Evolutionary conservation across 2,113 vertebrate species (phyloP).

Genomic region (Clupea harengus): DNA sequence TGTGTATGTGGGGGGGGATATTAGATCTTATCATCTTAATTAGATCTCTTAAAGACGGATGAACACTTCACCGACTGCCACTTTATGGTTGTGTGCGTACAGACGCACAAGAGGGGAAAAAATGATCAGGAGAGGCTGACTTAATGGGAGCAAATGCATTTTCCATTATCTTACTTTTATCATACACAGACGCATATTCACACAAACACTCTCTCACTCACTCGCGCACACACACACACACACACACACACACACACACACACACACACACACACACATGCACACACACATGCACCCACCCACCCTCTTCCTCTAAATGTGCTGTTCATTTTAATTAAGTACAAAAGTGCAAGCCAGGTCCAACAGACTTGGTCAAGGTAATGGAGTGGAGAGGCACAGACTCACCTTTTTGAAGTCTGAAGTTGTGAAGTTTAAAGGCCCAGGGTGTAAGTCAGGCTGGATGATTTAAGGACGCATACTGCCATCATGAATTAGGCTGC

Average conservation of each 20-base stretch:
- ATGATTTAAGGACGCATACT: neutral
- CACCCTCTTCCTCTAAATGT: conserved; percentile 4
- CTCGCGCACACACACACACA: neutral
- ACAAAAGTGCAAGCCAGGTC: conserved; percentile 49
- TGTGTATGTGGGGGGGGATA: neutral
- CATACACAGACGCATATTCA: neutral
- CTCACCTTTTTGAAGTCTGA: neutral
- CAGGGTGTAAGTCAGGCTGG: neutral
- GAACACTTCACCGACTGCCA: conserved; percentile 41
- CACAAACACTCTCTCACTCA: neutral
- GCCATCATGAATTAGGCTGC: neutral
- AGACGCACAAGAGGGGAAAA: neutral
- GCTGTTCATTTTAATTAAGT: conserved; percentile 44
- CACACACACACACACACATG: neutral
- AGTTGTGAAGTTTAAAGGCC: neutral
- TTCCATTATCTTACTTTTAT: conserved; percentile 42
- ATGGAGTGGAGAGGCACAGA: too few relatives aligned
- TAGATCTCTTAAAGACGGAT: conserved; percentile 50
- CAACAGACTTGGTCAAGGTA: conserved; percentile 16
- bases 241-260: neutral
- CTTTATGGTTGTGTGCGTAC: conserved; percentile 2
- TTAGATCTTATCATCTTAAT: conserved; percentile 51
- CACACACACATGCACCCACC: neutral
- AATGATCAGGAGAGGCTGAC: conserved; percentile 33
- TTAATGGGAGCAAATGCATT: conserved; percentile 48